Percentiles rank a stretch among this genome's conserved stretches.
phyloP scores from a whole-genome alignment of 2,888 invertebrate species.

The Saturnia pavonia region DNA sequence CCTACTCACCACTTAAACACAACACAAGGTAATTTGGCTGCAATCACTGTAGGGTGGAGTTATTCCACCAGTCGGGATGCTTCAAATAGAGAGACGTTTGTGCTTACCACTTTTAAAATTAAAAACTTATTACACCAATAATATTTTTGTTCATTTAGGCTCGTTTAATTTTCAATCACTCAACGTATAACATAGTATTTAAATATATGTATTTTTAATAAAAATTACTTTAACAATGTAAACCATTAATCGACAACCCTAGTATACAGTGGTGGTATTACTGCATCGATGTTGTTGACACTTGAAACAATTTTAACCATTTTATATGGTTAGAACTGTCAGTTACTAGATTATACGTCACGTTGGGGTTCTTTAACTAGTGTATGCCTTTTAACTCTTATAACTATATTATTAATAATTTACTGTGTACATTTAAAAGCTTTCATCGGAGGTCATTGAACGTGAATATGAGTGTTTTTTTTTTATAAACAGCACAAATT shows the following conservation, averaged over 20 bases:
- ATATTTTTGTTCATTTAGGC: neutral
- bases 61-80: too few species aligned
- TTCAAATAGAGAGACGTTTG: too few species aligned
- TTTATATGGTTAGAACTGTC: slow-evolving; percentile 4
- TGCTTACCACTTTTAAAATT: too few species aligned
- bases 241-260: slow-evolving; percentile 2
- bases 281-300: slow-evolving; percentile 13
- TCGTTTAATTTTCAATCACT: neutral
- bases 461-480: neutral
- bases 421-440: neutral
- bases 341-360: neutral
- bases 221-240: too few species aligned
- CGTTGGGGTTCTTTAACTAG: neutral
- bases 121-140: neutral
- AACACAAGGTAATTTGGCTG: too few species aligned
- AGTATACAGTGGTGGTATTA: neutral
- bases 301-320: slow-evolving; percentile 12
- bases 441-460: neutral
- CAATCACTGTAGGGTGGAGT: too few species aligned
- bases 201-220: neutral
- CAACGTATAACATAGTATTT: neutral
- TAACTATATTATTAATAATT: neutral
- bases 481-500: neutral
- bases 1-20: too few species aligned
- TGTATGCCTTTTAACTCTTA: neutral